phyloP scores from a whole-genome alignment of 2,797 vertebrate genomes.

The Meriones psammophilus region DNA sequence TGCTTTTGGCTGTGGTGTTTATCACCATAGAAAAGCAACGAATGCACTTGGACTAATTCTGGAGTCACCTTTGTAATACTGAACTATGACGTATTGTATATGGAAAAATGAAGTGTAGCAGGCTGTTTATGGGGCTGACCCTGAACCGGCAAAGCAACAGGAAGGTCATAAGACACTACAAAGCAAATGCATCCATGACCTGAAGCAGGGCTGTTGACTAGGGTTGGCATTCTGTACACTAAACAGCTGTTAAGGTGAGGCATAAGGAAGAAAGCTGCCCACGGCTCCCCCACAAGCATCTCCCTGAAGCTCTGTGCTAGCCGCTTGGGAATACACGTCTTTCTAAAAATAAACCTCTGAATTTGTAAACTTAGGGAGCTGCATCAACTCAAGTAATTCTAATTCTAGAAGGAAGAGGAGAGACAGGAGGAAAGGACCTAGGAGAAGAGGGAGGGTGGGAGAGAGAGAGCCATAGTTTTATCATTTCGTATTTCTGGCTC shows the following conservation, averaged over 20 bases:
- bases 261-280: neutral
- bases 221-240: no score
- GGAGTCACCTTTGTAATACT: constrained; percentile 7
- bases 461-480: neutral
- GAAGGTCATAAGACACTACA: neutral
- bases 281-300: neutral
- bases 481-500: constrained; percentile 40
- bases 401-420: neutral
- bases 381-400: neutral
- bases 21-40: neutral
- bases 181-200: neutral
- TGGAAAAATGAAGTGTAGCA: neutral
- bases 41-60: neutral
- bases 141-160: neutral
- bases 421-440: constrained; percentile 14
- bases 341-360: neutral
- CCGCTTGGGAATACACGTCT: neutral
- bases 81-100: neutral
- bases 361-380: neutral
- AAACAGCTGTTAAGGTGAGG: neutral
- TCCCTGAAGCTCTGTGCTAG: neutral
- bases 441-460: neutral
- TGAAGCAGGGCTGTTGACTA: neutral
- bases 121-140: neutral
- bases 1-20: neutral